Percentiles rank a stretch among this genome's conserved stretches.
Conservation (phyloP, 2,113 vertebrate genomes). For the Ciconia maguari region DNA sequence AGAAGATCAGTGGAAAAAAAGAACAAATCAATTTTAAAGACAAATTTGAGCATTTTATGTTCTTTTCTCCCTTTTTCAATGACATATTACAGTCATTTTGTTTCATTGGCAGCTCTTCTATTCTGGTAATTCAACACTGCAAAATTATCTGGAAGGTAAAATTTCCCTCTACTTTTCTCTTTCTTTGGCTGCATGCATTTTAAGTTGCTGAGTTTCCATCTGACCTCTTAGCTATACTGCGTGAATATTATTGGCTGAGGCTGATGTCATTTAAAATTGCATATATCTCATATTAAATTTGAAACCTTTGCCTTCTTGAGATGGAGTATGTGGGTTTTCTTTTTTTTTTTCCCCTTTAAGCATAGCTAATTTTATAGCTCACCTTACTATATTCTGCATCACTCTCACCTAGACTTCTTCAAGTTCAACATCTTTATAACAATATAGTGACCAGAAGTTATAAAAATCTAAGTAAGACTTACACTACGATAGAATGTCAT, state of each 20-base stretch:
- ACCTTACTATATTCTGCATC: background rate
- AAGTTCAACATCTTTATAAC: background rate
- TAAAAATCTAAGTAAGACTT: background rate
- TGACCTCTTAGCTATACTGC: background rate
- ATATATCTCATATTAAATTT: background rate
- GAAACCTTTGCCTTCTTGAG: background rate
- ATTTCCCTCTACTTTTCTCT: background rate
- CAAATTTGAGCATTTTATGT: background rate
- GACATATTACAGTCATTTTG: background rate
- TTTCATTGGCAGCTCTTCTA: background rate
- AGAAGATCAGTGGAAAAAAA: background rate
- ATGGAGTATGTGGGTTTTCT: background rate
- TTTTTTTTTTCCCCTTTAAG: background rate
- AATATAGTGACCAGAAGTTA: background rate
- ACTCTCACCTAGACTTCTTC: background rate
- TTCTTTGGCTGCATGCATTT: background rate
- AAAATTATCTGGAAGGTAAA: background rate
- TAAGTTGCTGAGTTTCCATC: background rate
- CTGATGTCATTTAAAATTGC: background rate
- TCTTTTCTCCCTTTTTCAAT: background rate
- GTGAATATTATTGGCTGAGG: background rate
- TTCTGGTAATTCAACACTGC: background rate
- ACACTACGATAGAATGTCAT: background rate
- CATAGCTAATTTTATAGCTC: background rate
- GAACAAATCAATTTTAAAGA: background rate